Conservation (phyloP, 1,140 invertebrate species). For the Himalopsyche phryganea region DNA sequence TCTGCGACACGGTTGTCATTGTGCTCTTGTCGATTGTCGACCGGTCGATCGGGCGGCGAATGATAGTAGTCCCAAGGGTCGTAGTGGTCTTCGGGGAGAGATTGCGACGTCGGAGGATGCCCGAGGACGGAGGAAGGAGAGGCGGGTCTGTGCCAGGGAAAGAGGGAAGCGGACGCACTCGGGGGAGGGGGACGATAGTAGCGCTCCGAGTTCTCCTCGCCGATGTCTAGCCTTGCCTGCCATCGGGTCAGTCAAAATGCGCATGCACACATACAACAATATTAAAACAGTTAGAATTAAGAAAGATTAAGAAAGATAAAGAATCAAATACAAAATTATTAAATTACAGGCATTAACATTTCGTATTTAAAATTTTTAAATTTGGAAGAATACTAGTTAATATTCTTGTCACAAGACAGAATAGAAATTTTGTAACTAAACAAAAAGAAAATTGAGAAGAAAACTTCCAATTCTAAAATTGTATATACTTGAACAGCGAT, state of each 20-base stretch:
- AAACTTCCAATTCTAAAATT: no score
- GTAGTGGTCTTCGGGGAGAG: constrained; percentile 44
- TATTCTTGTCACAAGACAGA: no score
- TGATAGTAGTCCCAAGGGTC: constrained; percentile 59
- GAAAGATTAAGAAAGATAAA: no score
- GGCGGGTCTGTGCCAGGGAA: constrained; percentile 47
- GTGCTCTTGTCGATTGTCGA: constrained; percentile 40
- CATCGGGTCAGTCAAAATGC: constrained; percentile 29
- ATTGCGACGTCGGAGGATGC: not conserved
- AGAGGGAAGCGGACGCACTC: constrained; percentile 45
- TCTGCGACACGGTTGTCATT: constrained; percentile 28
- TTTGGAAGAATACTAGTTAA: no score
- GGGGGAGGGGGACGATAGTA: constrained; percentile 23
- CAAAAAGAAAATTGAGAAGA: no score
- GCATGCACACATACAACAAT: constrained; percentile 34
- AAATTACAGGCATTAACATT: no score
- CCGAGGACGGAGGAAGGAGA: constrained; percentile 30
- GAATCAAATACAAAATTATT: no score
- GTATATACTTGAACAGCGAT: no score
- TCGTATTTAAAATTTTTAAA: no score
- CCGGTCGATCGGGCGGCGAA: constrained; percentile 11
- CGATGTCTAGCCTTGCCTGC: constrained; percentile 24
- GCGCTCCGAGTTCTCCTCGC: constrained; percentile 21
- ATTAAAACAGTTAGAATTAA: constrained; percentile 27
- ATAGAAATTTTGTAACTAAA: no score